phyloP scores from a whole-genome alignment of 53 echinoderm and acorn worm genomes.

The Arbacia lixula region DNA sequence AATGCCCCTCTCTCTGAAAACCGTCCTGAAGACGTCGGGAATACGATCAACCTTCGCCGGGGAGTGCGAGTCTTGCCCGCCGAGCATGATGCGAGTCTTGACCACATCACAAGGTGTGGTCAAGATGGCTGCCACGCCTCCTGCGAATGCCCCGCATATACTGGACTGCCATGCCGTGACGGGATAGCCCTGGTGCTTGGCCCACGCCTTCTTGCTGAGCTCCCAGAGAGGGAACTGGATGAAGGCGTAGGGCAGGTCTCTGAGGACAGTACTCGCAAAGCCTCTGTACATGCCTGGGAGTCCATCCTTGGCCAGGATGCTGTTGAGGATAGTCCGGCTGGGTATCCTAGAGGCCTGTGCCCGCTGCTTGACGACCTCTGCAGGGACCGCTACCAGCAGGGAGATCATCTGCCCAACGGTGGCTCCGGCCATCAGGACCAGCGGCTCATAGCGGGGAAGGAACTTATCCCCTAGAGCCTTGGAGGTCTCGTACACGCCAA shows the following conservation, averaged over 20 bases:
- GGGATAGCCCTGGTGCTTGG: conserved; percentile 62
- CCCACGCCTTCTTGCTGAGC: conserved; percentile 78
- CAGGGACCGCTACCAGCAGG: conserved; percentile 83
- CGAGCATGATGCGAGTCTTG: conserved; percentile 94
- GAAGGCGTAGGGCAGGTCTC: conserved; percentile 91
- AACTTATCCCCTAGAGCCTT: conserved; percentile 60
- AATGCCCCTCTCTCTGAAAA: conserved; percentile 64
- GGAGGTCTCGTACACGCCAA: conserved; percentile 76
- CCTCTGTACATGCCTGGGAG: conserved; percentile 85
- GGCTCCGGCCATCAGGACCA: conserved; percentile 79
- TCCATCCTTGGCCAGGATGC: conserved; percentile 70
- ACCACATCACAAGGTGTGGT: conserved; percentile 92
- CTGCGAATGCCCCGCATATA: conserved; percentile 85
- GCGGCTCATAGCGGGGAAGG: conserved; percentile 63
- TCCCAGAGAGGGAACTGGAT: conserved; percentile 98
- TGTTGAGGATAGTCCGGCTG: conserved; percentile 60
- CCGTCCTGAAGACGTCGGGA: conserved; percentile 60
- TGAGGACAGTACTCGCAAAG: conserved; percentile 75
- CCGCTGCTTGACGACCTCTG: conserved; percentile 93
- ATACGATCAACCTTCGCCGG: conserved; percentile 70
- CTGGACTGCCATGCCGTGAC: conserved; percentile 87
- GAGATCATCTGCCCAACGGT: conserved; percentile 77
- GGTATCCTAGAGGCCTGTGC: conserved; percentile 72
- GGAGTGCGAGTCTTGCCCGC: conserved; percentile 61
- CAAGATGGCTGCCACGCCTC: conserved; percentile 74